Base-by-base conservation (phyloP, 2,113 vertebrate species). In the Hippocampus barbouri region DNA sequence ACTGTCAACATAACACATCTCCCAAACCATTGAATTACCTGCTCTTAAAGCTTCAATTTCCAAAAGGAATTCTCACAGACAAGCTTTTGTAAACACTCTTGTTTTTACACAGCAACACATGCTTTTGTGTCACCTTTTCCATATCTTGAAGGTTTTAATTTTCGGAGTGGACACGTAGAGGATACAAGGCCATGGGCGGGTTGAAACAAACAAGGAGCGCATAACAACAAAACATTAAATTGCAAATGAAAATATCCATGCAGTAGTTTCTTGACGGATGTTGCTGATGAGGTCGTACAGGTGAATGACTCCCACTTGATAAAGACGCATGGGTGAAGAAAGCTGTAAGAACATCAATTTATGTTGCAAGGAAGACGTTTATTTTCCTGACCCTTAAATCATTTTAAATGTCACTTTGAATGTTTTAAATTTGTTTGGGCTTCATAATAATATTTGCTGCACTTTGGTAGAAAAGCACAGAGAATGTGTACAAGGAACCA, bases 41-140 rank as follows among this genome's bases (percentile, higher is more conserved):
- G 77, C 70, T 78, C 75, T 81, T 69, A 47, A 64, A 82, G 73
- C 73, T 71, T 71, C 76, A 72, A 83, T 89, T 84, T 82, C 82
- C 68, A 61, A 30, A 79, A 77, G 82, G 81, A 74, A 77, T 83
- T 76, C 71, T 72, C 74, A 61, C 60, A 71, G 72, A 68, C 63
- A 66, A 70, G 65, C 73, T 85, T 86, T 80, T 71, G 76, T 61
- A 57, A 84, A 69, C 66, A 71, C 6, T 56, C 70, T 6, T 54
- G 15, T 16, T 34, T 60, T 60, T 30, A 14, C 25, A 8, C 59
- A 18, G 59, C 15, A 34, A 25, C 6, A 61, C 27, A 20, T 30
- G 59, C 70, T 81, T 83, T 79, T 75, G 72, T 66, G 64, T 83
- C 70, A 69, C 74, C 73, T 67, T 57, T 61, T 73, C 74, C 82